Conservation (phyloP, 2,888 invertebrate genomes). For the Ochlodes sylvanus region DNA sequence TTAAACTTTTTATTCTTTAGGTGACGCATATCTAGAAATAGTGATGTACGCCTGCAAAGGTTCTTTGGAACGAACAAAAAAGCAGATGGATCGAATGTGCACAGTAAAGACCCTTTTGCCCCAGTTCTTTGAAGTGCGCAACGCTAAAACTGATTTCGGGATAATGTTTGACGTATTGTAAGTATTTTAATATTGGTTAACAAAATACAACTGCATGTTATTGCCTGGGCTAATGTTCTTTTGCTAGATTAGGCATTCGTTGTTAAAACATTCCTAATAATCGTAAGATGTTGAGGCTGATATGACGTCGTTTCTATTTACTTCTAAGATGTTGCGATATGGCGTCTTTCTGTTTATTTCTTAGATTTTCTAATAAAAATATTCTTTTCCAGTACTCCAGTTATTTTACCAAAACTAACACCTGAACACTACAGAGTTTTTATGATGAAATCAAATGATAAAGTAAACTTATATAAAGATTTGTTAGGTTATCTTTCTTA, state of each 20-base stretch:
- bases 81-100: slow-evolving; percentile 14
- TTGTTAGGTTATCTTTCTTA: slow-evolving; percentile 48
- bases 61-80: slow-evolving; percentile 16
- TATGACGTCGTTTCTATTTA: too few species aligned
- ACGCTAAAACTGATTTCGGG: slow-evolving; percentile 24
- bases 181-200: not conserved
- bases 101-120: slow-evolving; percentile 29
- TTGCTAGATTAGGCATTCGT: too few species aligned
- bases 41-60: slow-evolving; percentile 25
- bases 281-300: too few species aligned
- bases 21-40: slow-evolving; percentile 13
- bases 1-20: not conserved
- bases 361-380: too few species aligned
- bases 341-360: too few species aligned
- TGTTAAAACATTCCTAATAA: too few species aligned
- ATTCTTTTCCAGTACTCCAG: slow-evolving; percentile 15
- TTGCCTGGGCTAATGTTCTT: too few species aligned
- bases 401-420: slow-evolving; percentile 51
- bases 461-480: slow-evolving; percentile 41
- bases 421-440: slow-evolving; percentile 54
- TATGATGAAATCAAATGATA: slow-evolving; percentile 45
- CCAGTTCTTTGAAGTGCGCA: slow-evolving; percentile 20
- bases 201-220: too few species aligned
- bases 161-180: slow-evolving; percentile 14
- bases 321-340: too few species aligned